Conservation (phyloP, 2,113 vertebrate genomes). For the Hippocampus abdominalis region DNA sequence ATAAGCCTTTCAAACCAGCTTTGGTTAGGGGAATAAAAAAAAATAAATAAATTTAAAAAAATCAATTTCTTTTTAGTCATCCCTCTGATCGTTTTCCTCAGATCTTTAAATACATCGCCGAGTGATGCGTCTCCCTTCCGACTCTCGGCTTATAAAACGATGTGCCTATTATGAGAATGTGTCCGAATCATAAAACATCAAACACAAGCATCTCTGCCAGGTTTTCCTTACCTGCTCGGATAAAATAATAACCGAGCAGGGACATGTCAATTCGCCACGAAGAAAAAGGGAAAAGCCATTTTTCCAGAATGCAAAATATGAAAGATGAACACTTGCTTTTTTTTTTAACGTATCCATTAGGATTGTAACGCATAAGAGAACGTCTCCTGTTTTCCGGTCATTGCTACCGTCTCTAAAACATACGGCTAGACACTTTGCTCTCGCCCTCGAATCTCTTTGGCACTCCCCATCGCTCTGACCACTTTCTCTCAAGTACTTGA, state of each 20-base stretch:
- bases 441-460: too few relatives aligned
- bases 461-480: too few relatives aligned
- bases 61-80: background rate
- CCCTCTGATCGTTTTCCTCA: conserved; percentile 21
- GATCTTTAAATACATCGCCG: conserved; percentile 22
- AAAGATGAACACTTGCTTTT: background rate
- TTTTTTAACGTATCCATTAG: too few relatives aligned
- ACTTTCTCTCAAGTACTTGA: too few relatives aligned
- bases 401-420: too few relatives aligned
- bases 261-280: conserved; percentile 5
- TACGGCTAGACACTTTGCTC: too few relatives aligned
- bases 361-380: too few relatives aligned
- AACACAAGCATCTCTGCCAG: background rate
- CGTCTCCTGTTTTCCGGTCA: too few relatives aligned
- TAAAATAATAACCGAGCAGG: conserved; percentile 14
- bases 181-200: conserved; percentile 32
- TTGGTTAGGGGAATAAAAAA: conserved; percentile 1
- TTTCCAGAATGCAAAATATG: background rate
- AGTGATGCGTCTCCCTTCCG: conserved; percentile 7
- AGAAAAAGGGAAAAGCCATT: too few relatives aligned
- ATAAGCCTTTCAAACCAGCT: conserved; percentile 10
- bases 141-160: conserved; percentile 38
- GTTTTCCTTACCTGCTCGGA: conserved; percentile 2
- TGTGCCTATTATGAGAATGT: background rate
- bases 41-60: too few relatives aligned